Evolutionary conservation across 2,888 invertebrate species (phyloP).

Genomic region (Apomyelois bistriatella): DNA sequence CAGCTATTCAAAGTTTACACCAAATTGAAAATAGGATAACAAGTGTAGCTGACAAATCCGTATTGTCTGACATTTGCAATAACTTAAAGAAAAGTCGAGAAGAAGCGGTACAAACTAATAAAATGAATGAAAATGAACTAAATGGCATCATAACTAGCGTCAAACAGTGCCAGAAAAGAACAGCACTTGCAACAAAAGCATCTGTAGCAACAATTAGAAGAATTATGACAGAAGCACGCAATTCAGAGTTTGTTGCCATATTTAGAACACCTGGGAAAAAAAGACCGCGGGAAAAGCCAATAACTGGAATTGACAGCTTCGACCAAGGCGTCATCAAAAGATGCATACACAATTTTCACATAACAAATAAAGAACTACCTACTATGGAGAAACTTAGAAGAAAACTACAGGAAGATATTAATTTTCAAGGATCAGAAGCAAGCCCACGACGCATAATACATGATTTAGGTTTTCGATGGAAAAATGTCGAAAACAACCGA

Average conservation of each 20-base stretch:
- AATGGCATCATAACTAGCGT: too few species aligned
- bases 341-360: slow-evolving; percentile 35
- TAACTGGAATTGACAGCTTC: slow-evolving; percentile 31
- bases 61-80: too few species aligned
- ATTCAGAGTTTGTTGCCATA: slow-evolving; percentile 19
- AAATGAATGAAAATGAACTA: too few species aligned
- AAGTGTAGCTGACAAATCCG: too few species aligned
- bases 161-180: slow-evolving; percentile 13
- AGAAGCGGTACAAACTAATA: too few species aligned
- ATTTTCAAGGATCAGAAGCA: slow-evolving; percentile 2
- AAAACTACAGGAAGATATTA: slow-evolving; percentile 3
- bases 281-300: not conserved
- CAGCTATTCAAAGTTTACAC: too few species aligned
- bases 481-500: slow-evolving; percentile 13
- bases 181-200: slow-evolving; percentile 19
- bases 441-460: slow-evolving; percentile 11
- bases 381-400: slow-evolving; percentile 24
- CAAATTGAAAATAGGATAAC: too few species aligned
- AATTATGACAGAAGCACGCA: slow-evolving; percentile 17
- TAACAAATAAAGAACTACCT: slow-evolving; percentile 30
- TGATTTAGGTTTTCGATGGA: slow-evolving; percentile 10
- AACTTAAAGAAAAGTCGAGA: too few species aligned
- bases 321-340: slow-evolving; percentile 34
- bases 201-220: slow-evolving; percentile 19
- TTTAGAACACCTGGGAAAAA: slow-evolving; percentile 14